phyloP scores from a whole-genome alignment of 1,140 invertebrate species.

The Drosophila prosaltans region DNA sequence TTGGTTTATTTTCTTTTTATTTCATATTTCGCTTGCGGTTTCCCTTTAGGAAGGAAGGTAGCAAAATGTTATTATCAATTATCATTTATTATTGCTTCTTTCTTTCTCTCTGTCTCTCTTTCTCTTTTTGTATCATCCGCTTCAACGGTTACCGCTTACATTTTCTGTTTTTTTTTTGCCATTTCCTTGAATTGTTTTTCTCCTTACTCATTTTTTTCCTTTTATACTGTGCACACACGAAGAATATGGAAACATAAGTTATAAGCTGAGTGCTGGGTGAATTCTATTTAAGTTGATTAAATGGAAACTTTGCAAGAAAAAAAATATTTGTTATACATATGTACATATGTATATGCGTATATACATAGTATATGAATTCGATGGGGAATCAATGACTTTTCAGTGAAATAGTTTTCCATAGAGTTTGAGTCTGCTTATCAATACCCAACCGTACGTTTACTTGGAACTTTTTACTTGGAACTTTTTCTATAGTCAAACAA shows the following conservation, averaged over 20 bases:
- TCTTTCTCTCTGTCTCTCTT: not conserved
- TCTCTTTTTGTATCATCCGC: conserved; percentile 39
- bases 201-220: not conserved
- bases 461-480: not conserved
- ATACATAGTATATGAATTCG: not conserved
- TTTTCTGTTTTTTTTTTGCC: conserved; percentile 35
- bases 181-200: conserved; percentile 30
- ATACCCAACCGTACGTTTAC: not conserved
- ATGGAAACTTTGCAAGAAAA: conserved; percentile 1
- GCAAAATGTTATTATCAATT: conserved; percentile 78
- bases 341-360: too few species aligned
- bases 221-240: not conserved
- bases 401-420: not conserved
- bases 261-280: conserved; percentile 8
- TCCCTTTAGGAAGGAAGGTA: conserved; percentile 66
- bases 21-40: conserved; percentile 24
- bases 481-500: conserved; percentile 9
- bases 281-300: conserved; percentile 15
- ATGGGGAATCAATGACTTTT: conserved; percentile 1
- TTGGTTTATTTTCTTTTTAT: conserved; percentile 52
- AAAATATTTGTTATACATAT: not conserved
- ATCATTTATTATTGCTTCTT: conserved; percentile 72
- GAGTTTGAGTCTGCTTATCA: not conserved
- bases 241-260: conserved; percentile 11
- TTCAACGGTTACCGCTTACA: conserved; percentile 32